phyloP scores from a whole-genome alignment of 2,113 vertebrate species.

The Narcine bancroftii region DNA sequence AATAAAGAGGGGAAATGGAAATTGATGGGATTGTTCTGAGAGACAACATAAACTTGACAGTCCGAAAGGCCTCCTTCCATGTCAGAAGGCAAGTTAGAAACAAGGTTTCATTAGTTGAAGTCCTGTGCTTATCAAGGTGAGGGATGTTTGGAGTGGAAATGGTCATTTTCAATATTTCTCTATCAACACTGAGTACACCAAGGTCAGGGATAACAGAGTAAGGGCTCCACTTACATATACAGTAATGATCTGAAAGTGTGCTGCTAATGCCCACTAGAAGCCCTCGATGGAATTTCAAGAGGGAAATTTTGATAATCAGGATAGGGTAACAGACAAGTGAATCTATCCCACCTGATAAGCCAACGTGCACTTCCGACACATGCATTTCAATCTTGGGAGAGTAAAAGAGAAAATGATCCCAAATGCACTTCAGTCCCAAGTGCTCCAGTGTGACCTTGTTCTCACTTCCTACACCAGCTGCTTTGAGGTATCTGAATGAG shows the following conservation, averaged over 20 bases:
- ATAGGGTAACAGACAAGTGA: neutral
- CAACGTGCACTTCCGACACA: neutral
- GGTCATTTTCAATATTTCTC: neutral
- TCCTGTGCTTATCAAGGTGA: neutral
- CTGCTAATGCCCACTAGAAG: neutral
- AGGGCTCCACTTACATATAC: neutral
- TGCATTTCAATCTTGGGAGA: neutral
- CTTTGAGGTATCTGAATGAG: neutral
- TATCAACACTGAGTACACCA: neutral
- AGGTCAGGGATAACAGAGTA: neutral
- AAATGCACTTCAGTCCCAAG: neutral
- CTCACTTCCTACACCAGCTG: neutral
- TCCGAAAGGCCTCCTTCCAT: too few relatives aligned
- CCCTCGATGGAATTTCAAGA: neutral
- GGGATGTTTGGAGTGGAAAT: neutral
- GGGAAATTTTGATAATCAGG: neutral
- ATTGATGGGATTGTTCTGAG: too few relatives aligned
- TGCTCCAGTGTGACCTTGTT: neutral
- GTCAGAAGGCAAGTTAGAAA: too few relatives aligned
- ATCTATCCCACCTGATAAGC: neutral
- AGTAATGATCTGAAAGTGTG: neutral
- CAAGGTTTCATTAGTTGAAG: neutral
- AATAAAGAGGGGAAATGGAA: too few relatives aligned
- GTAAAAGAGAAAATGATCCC: conserved; percentile 11
- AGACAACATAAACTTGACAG: too few relatives aligned